Conservation (phyloP, 2,888 invertebrate genomes). For the Steinernema hermaphroditum region DNA sequence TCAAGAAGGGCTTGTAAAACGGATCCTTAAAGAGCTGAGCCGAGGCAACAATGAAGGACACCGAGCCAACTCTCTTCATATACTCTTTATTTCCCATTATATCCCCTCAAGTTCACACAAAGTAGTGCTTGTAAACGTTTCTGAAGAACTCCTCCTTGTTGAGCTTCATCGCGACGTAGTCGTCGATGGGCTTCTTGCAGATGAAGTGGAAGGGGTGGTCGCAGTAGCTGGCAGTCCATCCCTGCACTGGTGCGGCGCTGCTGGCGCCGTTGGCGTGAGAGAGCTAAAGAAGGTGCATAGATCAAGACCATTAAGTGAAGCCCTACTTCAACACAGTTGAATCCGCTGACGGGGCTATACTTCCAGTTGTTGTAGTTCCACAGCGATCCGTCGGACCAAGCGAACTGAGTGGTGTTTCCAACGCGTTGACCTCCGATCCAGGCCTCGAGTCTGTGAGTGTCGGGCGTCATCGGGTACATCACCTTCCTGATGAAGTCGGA, state of each 20-base stretch:
- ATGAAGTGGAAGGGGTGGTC: background rate
- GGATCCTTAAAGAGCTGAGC: no score
- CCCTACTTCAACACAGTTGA: conserved; percentile 7
- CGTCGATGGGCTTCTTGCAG: conserved; percentile 27
- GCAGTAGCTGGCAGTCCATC: conserved; percentile 12
- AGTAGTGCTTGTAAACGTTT: background rate
- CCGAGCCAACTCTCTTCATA: no score
- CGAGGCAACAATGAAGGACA: no score
- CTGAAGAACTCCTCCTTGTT: conserved; percentile 23
- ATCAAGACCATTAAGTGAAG: background rate
- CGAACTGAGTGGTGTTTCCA: background rate
- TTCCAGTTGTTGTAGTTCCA: conserved; percentile 9
- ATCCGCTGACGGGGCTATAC: background rate
- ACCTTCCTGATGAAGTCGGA: background rate
- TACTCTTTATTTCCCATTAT: no score
- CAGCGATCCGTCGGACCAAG: background rate
- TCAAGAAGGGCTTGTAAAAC: no score
- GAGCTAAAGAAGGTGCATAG: background rate
- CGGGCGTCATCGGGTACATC: conserved; percentile 1
- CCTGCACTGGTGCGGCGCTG: background rate
- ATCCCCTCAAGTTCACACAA: no score
- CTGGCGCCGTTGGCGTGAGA: background rate
- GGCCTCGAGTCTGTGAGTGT: background rate
- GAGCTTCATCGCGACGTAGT: conserved; percentile 20
- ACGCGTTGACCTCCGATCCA: conserved; percentile 14